Conservation (phyloP, 1,140 invertebrate genomes). For the Caerostris darwini region DNA sequence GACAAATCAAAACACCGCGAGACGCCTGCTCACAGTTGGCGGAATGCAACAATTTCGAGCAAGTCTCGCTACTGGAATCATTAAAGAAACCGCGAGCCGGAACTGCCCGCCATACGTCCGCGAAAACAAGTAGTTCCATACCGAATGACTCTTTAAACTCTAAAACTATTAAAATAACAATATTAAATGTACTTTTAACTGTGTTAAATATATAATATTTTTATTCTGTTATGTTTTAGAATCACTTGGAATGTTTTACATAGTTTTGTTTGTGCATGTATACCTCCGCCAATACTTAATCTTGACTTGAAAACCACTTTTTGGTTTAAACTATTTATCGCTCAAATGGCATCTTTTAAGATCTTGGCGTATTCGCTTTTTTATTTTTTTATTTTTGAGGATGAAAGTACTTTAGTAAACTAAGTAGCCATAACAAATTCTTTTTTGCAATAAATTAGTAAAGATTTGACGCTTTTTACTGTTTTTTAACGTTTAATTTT, state of each 20-base stretch:
- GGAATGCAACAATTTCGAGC: conserved; percentile 38
- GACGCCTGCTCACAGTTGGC: conserved; percentile 37
- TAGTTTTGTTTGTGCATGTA: background rate
- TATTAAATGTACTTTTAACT: background rate
- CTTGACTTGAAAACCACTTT: conserved; percentile 20
- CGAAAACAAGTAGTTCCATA: conserved; percentile 19
- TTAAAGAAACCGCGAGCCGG: conserved; percentile 72
- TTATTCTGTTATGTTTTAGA: background rate
- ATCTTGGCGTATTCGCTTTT: background rate
- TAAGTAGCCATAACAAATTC: too few species aligned
- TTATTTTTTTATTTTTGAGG: too few species aligned
- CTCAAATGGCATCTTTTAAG: conserved; percentile 7
- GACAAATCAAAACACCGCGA: conserved; percentile 36
- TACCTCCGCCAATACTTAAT: conserved; percentile 36
- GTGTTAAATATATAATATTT: background rate
- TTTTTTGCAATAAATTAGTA: too few species aligned
- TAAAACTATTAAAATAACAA: background rate
- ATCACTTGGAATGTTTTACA: background rate
- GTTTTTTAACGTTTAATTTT: too few species aligned
- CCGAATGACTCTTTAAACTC: background rate
- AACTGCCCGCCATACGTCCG: conserved; percentile 27
- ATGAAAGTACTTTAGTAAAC: too few species aligned
- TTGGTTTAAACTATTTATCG: conserved; percentile 50
- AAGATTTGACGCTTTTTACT: too few species aligned
- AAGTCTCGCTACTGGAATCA: conserved; percentile 34